Base-by-base conservation (phyloP, 1,140 invertebrate species). In the Pseudobourletiella spinata region DNA sequence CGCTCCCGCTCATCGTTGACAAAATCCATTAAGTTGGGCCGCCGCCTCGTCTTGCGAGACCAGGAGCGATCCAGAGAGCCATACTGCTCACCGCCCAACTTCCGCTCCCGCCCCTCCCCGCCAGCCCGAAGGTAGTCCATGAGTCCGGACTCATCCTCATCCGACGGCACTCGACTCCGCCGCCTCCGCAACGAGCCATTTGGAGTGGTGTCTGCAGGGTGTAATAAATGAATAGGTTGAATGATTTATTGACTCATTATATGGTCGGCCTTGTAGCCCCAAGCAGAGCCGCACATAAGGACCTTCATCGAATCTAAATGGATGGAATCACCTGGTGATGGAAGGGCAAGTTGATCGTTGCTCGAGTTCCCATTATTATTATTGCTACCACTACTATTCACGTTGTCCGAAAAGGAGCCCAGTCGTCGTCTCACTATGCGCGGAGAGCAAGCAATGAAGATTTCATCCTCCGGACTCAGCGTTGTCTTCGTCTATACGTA, bases 61-160 rank as follows among this genome's bases (percentile, higher is more conserved):
- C 89, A 90, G 0, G 90, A 92, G 22, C 91, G 85, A 78, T 94
- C 91, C 42, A 78, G 61, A 16, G 76, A 77, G 6, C 76, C 76
- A 56, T 76, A 76, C 26, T 71, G 70, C 22, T 72, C 72, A n/a
- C 58, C n/a, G 2, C 57, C 57, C 11, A 16, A 11, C 1, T 59
- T 39, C 48, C 89, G 76, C 72, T 93, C 89, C n/a, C 86, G 75
- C 57, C 81, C 84, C 50, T 86, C 83, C 57, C 86, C 83, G 1
- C 86, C 86, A 0, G 83, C 82, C 48, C 88, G 77, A 25, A 95
- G 76, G 72, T 91, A 94, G 71, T 92, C 89, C 83, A 95, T 86
- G 0, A 95, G 75, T 56, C 84, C 86, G 2, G 83, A 83, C 66
- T 93, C 89, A 71, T 92, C 88, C 70, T 89, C 89, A 70, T 89